A percentile compares a stretch with the other conserved stretches of the same genome.
These are phyloP conservation scores for Phallusia fumigata DNA, from an alignment of 23 tunicate species.

Conservation along the genomic window DNA sequence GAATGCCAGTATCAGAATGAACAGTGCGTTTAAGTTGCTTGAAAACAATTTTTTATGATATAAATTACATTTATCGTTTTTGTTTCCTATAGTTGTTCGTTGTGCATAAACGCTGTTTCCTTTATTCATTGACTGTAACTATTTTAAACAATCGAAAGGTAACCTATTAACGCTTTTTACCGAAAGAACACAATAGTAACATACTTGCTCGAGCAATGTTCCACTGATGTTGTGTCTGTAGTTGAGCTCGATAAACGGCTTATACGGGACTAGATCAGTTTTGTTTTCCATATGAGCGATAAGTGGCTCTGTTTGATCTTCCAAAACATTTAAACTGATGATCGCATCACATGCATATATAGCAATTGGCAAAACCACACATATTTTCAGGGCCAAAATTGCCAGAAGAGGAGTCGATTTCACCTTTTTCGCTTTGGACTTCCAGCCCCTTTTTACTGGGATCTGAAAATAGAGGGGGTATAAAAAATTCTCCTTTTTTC, in stretches of 20 bases:
- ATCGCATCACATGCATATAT: slow-evolving; percentile 87
- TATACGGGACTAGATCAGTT: not conserved
- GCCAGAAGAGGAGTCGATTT: slow-evolving; percentile 29
- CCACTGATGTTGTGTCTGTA: slow-evolving; percentile 24
- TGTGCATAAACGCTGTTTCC: too few species aligned
- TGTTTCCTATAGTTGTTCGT: too few species aligned
- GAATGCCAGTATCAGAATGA: too few species aligned
- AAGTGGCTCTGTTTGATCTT: slow-evolving; percentile 2
- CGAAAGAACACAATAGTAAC: not conserved
- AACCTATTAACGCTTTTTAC: not conserved
- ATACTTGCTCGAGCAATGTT: not conserved
- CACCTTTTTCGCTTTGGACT: slow-evolving; percentile 14
- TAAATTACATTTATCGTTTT: too few species aligned
- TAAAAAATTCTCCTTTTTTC: too few species aligned
- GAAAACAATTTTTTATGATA: too few species aligned
- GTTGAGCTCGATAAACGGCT: not conserved
- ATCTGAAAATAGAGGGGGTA: not conserved
- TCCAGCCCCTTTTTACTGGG: slow-evolving; percentile 11
- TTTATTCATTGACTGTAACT: too few species aligned
- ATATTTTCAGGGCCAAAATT: slow-evolving; percentile 34
- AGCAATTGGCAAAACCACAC: slow-evolving; percentile 73
- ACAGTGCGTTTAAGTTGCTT: too few species aligned
- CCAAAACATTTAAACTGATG: slow-evolving; percentile 75
- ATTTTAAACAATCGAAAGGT: too few species aligned
- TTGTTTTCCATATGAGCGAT: not conserved